phyloP scores from a whole-genome alignment of 2,797 vertebrate genomes.

The Betta splendens region DNA sequence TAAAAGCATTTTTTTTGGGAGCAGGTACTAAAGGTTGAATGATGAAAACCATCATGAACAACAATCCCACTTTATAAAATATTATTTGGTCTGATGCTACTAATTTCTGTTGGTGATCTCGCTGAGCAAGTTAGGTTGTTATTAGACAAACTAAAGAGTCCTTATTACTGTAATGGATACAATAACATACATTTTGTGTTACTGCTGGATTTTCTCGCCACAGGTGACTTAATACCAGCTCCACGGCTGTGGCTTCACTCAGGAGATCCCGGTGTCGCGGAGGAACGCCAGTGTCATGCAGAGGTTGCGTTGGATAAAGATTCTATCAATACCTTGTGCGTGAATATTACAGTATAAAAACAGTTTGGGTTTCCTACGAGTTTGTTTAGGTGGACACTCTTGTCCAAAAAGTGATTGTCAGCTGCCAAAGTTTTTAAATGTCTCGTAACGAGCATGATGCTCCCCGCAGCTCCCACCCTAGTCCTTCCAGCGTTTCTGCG shows the following conservation, averaged over 20 bases:
- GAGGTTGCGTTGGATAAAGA: slow-evolving; percentile 81
- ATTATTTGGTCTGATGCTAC: too few relatives aligned
- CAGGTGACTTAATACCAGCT: slow-evolving; percentile 82
- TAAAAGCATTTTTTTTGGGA: neutral
- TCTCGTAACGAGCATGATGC: slow-evolving; percentile 62
- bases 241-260: slow-evolving; percentile 89
- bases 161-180: neutral
- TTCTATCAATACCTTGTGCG: too few relatives aligned
- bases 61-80: too few relatives aligned
- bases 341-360: too few relatives aligned
- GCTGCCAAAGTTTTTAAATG: slow-evolving; percentile 23
- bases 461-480: slow-evolving; percentile 90
- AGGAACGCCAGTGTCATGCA: slow-evolving; percentile 73
- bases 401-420: slow-evolving; percentile 32
- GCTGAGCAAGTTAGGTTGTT: neutral
- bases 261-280: slow-evolving; percentile 89
- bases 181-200: neutral
- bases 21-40: neutral
- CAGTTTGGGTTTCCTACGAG: too few relatives aligned
- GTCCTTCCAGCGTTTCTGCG: slow-evolving; percentile 95
- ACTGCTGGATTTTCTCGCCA: neutral
- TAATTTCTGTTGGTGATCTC: too few relatives aligned
- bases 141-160: neutral
- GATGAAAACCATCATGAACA: too few relatives aligned
- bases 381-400: slow-evolving; percentile 81